These are phyloP conservation scores for Cancer borealis DNA, from an alignment of 2,888 invertebrate species.

Conservation along the genomic window DNA sequence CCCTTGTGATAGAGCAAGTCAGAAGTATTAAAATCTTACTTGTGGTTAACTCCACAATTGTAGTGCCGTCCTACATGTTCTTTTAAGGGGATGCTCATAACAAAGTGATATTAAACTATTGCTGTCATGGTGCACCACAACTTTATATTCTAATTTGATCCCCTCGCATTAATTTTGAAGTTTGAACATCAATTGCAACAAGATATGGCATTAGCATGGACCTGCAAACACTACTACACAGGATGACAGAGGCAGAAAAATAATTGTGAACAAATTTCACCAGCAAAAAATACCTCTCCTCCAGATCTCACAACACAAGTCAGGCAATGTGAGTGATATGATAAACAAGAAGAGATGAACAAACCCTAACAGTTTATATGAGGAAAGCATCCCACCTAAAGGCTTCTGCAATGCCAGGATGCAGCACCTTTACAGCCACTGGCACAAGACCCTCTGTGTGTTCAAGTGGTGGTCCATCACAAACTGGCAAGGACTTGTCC, in stretches of 20 bases:
- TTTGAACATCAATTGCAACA: not conserved
- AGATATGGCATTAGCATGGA: not conserved
- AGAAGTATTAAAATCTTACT: not conserved
- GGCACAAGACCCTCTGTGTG: conserved; percentile 78
- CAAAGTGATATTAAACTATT: not conserved
- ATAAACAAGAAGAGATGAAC: not conserved
- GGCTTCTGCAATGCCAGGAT: conserved; percentile 80
- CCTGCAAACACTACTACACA: not conserved
- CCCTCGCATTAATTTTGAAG: not conserved
- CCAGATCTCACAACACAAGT: not conserved
- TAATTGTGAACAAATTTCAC: not conserved
- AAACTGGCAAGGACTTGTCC: conserved; percentile 66
- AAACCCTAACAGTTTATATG: not conserved
- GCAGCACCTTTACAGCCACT: conserved; percentile 81
- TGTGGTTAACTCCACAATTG: not conserved
- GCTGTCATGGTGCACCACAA: not conserved
- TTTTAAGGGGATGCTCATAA: not conserved
- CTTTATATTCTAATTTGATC: too few relatives aligned
- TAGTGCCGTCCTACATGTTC: not conserved
- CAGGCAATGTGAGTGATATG: not conserved
- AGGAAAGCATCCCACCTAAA: conserved; percentile 78
- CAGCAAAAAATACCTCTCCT: not conserved
- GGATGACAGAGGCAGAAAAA: not conserved
- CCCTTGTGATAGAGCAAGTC: not conserved
- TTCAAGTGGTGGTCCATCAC: conserved; percentile 50